These are phyloP conservation scores for Calyptommatus sinebrachiatus DNA, from an alignment of 2,113 vertebrate genomes.

Conservation along the genomic window DNA sequence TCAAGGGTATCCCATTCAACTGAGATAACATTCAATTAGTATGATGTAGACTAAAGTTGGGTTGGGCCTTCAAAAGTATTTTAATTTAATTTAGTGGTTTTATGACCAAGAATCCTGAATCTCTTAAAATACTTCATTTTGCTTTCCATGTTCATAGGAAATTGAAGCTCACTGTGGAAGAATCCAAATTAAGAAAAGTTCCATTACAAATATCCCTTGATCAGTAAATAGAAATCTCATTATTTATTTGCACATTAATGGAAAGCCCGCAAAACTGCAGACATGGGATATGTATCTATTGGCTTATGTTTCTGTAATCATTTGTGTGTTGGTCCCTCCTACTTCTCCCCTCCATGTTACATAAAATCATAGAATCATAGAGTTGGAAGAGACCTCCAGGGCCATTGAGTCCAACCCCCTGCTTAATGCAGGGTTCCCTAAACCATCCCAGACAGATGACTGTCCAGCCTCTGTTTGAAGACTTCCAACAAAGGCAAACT, in stretches of 20 bases:
- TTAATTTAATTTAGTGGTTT: not conserved
- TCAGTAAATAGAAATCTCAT: not conserved
- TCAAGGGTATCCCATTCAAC: not conserved
- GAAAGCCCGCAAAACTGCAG: too few species aligned
- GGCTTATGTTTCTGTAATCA: too few species aligned
- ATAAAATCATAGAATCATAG: too few species aligned
- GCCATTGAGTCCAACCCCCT: too few species aligned
- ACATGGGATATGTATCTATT: too few species aligned
- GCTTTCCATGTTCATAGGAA: not conserved
- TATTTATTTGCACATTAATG: not conserved
- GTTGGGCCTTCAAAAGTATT: not conserved
- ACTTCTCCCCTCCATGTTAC: too few species aligned
- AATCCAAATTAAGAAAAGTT: not conserved
- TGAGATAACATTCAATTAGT: not conserved
- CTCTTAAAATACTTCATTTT: constrained; percentile 15
- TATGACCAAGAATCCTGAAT: constrained; percentile 15
- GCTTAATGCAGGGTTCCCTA: too few species aligned
- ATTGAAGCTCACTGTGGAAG: not conserved
- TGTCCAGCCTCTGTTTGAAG: too few species aligned
- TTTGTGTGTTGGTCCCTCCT: too few species aligned
- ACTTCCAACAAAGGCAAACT: too few species aligned
- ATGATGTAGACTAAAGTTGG: not conserved
- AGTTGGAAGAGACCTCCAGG: too few species aligned
- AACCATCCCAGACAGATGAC: too few species aligned
- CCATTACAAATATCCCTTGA: constrained; percentile 36